Base-by-base conservation (phyloP, 2,888 invertebrate genomes). In the Eristalis arbustorum region DNA sequence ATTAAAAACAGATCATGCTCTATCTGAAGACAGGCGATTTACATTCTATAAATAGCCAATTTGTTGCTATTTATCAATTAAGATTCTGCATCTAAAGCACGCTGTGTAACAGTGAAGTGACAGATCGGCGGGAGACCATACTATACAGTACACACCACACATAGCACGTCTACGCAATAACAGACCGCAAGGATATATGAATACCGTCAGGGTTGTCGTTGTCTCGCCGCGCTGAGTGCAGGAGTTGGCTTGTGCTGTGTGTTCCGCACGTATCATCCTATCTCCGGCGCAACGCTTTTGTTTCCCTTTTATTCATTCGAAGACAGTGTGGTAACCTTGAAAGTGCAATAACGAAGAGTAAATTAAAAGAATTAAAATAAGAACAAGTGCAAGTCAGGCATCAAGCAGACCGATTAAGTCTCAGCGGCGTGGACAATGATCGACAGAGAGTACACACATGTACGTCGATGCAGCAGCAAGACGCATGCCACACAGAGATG, bases 61-160 rank as follows among this genome's bases (percentile, higher is more conserved):
- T 74, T 85, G 73, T 81, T 85, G 72, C 56, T 77, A 75, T 84
- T 80, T 84, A 85, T 85, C 76, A 85, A 85, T 81, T 82, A 73
- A 82, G 64, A 85, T 85, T 85, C 69, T 69, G 49, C 80, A 59
- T 68, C 49, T 49, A 63, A 73, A 49, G 56, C 37, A 49, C 18
- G 63, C 73, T 56, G 72, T 82, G 66, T 74, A 77, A 77, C 62
- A 85, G 64, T 34, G 56, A 82, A 85, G 77, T 85, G 82, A 85
- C 85, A 85, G 77, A 85, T 78, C 64, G 82, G 34, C 72, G 25
- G 57, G 71, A 62, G 42, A 75, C 75, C 80, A 67, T 73, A 64
- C 57, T 31, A 42, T 23, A 23, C 14, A 18, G 11, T 14, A 34
- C 59, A 73, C 57, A 74, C 42, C 62, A 56, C 22, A 34, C 59